These are phyloP conservation scores for Drosophila nr. medialis DNA, from an alignment of 2,888 invertebrate species.

Conservation along the genomic window DNA sequence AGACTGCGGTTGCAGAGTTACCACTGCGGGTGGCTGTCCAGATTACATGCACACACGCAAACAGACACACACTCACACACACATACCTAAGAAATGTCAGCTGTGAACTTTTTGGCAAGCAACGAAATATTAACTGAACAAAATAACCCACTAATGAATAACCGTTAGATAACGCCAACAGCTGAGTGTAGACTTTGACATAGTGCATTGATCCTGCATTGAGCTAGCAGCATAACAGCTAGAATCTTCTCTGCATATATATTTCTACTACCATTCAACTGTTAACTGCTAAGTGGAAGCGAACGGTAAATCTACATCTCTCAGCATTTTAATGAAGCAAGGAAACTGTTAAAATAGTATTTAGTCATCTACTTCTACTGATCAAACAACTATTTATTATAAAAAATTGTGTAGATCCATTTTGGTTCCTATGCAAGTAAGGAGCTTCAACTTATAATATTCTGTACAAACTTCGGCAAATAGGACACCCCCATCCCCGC, in stretches of 20 bases:
- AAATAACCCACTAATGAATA: neutral
- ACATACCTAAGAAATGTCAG: neutral
- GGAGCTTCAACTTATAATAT: constrained; percentile 1
- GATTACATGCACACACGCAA: constrained; percentile 3
- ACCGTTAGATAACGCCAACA: neutral
- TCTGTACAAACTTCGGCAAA: constrained; percentile 14
- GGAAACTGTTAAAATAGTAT: neutral
- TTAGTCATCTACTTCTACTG: neutral
- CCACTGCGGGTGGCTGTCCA: constrained; percentile 10
- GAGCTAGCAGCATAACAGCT: neutral
- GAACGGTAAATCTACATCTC: neutral
- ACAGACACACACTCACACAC: neutral
- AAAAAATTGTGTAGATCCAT: constrained; percentile 1
- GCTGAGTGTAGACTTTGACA: neutral
- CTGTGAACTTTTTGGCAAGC: constrained; percentile 18
- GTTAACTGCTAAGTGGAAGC: neutral
- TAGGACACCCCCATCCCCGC: constrained; percentile 27
- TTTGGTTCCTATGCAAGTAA: neutral
- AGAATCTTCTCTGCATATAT: neutral
- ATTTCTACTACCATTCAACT: neutral
- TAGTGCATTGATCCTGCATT: constrained; percentile 3
- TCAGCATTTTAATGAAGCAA: neutral
- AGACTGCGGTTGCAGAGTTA: constrained; percentile 4
- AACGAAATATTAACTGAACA: neutral
- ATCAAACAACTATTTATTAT: constrained; percentile 1